A percentile compares a stretch with the other conserved stretches of the same genome.
Conservation (phyloP, 2,888 invertebrate genomes). For the Tubulanus polymorphus region DNA sequence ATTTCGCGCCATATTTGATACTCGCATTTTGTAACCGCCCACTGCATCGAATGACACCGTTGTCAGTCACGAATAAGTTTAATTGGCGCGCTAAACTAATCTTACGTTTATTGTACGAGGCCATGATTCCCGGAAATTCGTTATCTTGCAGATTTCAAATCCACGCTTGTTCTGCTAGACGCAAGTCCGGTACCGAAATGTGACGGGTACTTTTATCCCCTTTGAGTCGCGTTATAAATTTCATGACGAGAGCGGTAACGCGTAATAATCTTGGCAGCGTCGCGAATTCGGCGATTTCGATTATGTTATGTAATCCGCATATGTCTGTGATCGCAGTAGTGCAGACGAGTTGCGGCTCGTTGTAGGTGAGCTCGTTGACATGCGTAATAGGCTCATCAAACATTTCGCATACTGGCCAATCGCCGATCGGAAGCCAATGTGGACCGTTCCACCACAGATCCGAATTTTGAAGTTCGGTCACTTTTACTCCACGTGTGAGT, state of each 20-base stretch:
- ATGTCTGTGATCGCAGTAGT: no score
- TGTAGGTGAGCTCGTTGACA: no score
- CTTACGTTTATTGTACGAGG: not conserved
- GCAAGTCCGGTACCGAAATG: not conserved
- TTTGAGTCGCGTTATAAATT: not conserved
- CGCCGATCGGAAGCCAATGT: not conserved
- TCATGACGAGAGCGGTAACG: not conserved
- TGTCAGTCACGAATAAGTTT: not conserved
- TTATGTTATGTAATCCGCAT: no score
- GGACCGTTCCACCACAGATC: not conserved
- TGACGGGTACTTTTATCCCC: not conserved
- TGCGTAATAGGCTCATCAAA: no score
- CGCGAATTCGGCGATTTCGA: no score
- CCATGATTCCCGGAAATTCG: not conserved
- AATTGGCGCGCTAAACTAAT: not conserved
- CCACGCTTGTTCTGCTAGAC: not conserved
- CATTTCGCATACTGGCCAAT: not conserved
- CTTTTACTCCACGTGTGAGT: not conserved
- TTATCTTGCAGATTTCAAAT: not conserved
- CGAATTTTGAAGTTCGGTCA: not conserved
- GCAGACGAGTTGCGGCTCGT: no score
- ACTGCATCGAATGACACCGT: not conserved
- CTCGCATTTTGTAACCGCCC: not conserved
- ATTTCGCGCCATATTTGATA: not conserved
- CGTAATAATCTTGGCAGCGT: not conserved